Conservation (phyloP, 1,140 invertebrate species). For the Lasioglossum albipes region DNA sequence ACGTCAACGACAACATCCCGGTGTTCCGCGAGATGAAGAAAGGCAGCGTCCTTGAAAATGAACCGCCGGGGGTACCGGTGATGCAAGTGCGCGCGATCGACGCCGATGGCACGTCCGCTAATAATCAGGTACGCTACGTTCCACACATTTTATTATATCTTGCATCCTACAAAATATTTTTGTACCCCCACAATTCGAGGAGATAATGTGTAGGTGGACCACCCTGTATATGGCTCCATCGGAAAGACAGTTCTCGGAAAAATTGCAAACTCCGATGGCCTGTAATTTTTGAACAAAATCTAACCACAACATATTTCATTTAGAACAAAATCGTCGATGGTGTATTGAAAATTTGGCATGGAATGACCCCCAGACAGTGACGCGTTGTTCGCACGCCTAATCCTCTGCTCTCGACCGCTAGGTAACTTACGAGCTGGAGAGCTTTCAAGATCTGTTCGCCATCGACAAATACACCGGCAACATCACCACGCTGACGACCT, state of each 20-base stretch:
- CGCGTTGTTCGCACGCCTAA: neutral
- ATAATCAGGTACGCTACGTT: slow-evolving; percentile 83
- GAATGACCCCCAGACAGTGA: too few species aligned
- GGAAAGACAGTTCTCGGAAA: too few species aligned
- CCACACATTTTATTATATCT: too few species aligned
- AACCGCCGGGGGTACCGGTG: slow-evolving; percentile 88
- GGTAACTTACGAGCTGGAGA: slow-evolving; percentile 87
- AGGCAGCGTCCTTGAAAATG: slow-evolving; percentile 91
- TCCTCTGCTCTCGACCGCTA: slow-evolving; percentile 36
- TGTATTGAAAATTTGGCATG: too few species aligned
- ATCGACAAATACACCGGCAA: slow-evolving; percentile 91
- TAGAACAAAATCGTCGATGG: too few species aligned
- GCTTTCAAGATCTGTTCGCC: slow-evolving; percentile 86
- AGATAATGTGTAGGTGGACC: too few species aligned
- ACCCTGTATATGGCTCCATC: too few species aligned
- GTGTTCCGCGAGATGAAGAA: slow-evolving; percentile 88
- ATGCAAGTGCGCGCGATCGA: slow-evolving; percentile 93
- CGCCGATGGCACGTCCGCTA: slow-evolving; percentile 89
- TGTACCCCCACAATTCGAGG: too few species aligned
- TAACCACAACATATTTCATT: too few species aligned
- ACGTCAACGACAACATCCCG: slow-evolving; percentile 94
- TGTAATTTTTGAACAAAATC: too few species aligned
- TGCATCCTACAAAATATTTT: too few species aligned
- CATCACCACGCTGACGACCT: slow-evolving; percentile 87
- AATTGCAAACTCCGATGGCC: too few species aligned